Evolutionary conservation across 53 echinoderm and acorn worm genomes (phyloP).

Genomic region (Holothuria scabra): DNA sequence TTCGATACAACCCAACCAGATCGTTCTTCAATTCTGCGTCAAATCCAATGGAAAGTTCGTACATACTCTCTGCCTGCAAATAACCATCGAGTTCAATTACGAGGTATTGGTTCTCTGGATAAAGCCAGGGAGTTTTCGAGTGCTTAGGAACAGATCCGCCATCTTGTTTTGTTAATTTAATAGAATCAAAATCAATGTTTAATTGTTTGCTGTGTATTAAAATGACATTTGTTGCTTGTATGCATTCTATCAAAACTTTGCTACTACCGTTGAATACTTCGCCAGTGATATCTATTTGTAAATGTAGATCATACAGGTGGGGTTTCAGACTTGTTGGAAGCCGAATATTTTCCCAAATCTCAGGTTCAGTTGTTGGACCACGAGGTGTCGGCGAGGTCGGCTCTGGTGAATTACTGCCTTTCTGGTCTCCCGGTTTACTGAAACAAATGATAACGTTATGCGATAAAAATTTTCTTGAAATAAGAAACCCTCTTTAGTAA

Average conservation of each 20-base stretch:
- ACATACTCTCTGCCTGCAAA: conserved; percentile 50
- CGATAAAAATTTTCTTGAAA: no score
- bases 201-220: conserved; percentile 77
- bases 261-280: conserved; percentile 65
- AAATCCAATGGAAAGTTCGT: conserved; percentile 59
- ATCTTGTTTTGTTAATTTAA: conserved; percentile 26
- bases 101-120: conserved; percentile 64
- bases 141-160: conserved; percentile 31
- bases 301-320: conserved; percentile 74
- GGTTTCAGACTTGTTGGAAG: conserved; percentile 77
- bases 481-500: no score
- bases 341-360: conserved; percentile 78
- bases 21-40: conserved; percentile 42
- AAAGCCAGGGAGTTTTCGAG: conserved; percentile 47
- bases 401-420: background rate
- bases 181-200: conserved; percentile 37
- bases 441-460: no score
- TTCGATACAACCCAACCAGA: conserved; percentile 58
- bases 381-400: background rate
- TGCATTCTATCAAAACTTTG: conserved; percentile 68
- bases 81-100: conserved; percentile 63
- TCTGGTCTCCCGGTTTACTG: no score
- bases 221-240: conserved; percentile 56
- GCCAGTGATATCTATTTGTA: conserved; percentile 71
- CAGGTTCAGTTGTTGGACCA: background rate